Evolutionary conservation across 2,797 vertebrate species (phyloP).

Genomic region (Enteromius argenteus): DNA sequence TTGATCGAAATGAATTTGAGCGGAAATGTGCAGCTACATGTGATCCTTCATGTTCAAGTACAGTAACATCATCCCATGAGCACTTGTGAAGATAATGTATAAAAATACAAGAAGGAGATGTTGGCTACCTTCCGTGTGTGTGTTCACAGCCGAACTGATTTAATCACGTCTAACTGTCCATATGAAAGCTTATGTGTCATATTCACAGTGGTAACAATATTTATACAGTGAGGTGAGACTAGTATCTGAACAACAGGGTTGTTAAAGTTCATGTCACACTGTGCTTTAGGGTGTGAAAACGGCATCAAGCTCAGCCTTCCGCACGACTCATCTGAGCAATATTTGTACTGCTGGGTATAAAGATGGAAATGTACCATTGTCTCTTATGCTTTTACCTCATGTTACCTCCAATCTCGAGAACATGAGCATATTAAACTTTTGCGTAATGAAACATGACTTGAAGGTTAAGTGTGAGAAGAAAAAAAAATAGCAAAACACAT

Average conservation of each 20-base stretch:
- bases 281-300: constrained; percentile 25
- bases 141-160: constrained; percentile 14
- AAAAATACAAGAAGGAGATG: neutral
- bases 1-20: neutral
- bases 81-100: neutral
- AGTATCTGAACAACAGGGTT: constrained; percentile 36
- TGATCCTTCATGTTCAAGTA: neutral
- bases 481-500: neutral
- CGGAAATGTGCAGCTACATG: neutral
- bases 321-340: constrained; percentile 9
- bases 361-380: constrained; percentile 13
- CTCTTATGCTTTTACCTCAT: constrained; percentile 14
- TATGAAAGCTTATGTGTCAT: constrained; percentile 28
- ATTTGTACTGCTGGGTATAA: constrained; percentile 6
- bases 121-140: neutral
- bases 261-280: constrained; percentile 31
- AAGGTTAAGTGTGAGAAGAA: neutral
- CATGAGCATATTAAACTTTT: neutral
- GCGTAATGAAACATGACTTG: neutral
- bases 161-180: constrained; percentile 26
- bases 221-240: constrained; percentile 24
- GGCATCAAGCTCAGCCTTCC: neutral
- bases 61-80: neutral
- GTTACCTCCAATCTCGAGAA: neutral
- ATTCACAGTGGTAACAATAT: constrained; percentile 31